phyloP scores from a whole-genome alignment of 2,888 invertebrate genomes.

The Sminthurinus aureus region DNA sequence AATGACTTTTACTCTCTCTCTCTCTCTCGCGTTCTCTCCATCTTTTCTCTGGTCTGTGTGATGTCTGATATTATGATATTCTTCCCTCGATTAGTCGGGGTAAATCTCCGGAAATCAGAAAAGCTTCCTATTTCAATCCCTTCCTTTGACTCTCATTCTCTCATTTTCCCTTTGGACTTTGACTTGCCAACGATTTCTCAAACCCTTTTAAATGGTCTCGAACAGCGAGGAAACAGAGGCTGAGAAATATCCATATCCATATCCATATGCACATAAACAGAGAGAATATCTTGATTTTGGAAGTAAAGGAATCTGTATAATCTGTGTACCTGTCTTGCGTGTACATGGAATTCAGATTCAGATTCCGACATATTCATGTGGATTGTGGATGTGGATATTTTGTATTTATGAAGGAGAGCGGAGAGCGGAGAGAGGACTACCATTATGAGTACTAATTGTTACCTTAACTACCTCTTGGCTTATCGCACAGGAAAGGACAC shows the following conservation, averaged over 20 bases:
- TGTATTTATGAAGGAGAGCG: neutral
- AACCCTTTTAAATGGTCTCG: neutral
- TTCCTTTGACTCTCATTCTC: constrained; percentile 9
- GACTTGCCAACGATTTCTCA: neutral
- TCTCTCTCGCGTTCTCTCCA: no score
- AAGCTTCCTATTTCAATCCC: constrained; percentile 14
- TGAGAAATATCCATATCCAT: neutral
- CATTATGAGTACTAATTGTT: constrained; percentile 53
- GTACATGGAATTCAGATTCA: no score
- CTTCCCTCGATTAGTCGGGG: neutral
- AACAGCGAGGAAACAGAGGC: neutral
- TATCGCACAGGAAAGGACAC: constrained; percentile 43
- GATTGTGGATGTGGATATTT: neutral
- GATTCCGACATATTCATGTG: neutral
- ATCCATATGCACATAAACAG: no score
- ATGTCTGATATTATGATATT: no score
- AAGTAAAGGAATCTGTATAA: no score
- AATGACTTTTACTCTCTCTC: constrained; percentile 8
- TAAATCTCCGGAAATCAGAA: constrained; percentile 20
- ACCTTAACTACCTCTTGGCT: constrained; percentile 57
- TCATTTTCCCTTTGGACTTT: neutral
- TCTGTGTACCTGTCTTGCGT: neutral
- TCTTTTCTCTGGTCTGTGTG: no score
- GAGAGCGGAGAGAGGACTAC: constrained; percentile 1
- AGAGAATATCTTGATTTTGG: neutral